Evolutionary conservation across 2,797 vertebrate genomes (phyloP).

Genomic region (Setipinna tenuifilis): DNA sequence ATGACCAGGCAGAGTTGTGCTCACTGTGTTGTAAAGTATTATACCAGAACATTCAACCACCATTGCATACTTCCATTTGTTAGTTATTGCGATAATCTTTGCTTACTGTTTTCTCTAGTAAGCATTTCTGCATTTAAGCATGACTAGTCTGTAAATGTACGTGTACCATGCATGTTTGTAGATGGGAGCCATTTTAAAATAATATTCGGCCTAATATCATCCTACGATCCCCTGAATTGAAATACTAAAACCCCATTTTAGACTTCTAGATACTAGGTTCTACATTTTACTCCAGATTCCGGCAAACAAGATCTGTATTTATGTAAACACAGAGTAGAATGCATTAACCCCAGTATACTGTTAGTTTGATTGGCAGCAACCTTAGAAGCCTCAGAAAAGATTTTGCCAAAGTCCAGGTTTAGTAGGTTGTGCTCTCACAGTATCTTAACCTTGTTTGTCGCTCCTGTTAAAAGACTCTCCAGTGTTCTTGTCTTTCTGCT

Average conservation of each 20-base stretch:
- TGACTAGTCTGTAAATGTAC: not conserved
- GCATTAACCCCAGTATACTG: not conserved
- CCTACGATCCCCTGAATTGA: too few species aligned
- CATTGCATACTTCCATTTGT: not conserved
- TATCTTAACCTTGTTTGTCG: constrained; percentile 26
- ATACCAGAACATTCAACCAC: not conserved
- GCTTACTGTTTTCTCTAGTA: not conserved
- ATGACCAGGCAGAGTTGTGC: not conserved
- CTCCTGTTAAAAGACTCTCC: constrained; percentile 26
- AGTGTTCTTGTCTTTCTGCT: constrained; percentile 10
- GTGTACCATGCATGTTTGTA: too few species aligned
- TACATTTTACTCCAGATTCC: not conserved
- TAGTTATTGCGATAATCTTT: not conserved
- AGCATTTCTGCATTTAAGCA: too few species aligned
- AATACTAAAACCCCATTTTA: not conserved
- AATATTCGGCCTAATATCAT: too few species aligned
- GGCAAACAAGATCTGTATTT: not conserved
- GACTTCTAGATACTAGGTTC: not conserved
- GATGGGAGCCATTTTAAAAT: too few species aligned
- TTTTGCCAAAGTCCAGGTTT: not conserved
- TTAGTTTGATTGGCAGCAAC: not conserved
- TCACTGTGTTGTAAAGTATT: not conserved
- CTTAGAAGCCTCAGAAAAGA: not conserved
- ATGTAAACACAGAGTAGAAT: not conserved
- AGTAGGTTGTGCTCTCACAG: not conserved